Conservation (phyloP, 2,888 invertebrate genomes). For the Cataglyphis cursor region DNA sequence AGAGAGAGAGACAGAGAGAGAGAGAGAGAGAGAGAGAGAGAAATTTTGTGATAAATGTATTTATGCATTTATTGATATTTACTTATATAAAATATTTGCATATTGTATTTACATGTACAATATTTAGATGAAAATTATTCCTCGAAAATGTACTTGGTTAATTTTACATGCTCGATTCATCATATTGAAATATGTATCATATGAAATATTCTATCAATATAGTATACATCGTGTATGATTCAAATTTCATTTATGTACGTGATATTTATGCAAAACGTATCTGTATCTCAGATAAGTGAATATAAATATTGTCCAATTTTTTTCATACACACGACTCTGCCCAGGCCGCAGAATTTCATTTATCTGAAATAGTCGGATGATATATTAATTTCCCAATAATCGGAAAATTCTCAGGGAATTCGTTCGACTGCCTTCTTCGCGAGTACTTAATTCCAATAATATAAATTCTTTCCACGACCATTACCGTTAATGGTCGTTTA, state of each 20-base stretch:
- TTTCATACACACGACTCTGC: not conserved
- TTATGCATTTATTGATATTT: not conserved
- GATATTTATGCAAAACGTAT: not conserved
- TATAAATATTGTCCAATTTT: not conserved
- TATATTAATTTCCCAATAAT: slow-evolving; percentile 15
- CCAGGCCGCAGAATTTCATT: slow-evolving; percentile 3
- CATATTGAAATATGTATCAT: not conserved
- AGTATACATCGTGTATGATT: not conserved
- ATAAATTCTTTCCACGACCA: not conserved
- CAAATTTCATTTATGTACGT: not conserved
- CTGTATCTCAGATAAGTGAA: not conserved
- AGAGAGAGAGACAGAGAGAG: not conserved
- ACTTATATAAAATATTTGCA: not conserved
- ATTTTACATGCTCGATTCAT: not conserved
- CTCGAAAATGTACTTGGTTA: not conserved
- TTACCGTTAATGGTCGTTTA: slow-evolving; percentile 13
- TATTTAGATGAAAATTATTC: not conserved
- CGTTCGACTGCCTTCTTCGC: slow-evolving; percentile 12
- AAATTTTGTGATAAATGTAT: not conserved
- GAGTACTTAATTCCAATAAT: slow-evolving; percentile 4
- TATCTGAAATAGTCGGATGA: slow-evolving; percentile 2
- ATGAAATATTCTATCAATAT: not conserved
- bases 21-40: not conserved
- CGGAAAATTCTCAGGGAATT: slow-evolving; percentile 9
- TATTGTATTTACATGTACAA: not conserved